These are phyloP conservation scores for Nasonia giraulti DNA, from an alignment of 1,140 invertebrate genomes.

Conservation along the genomic window DNA sequence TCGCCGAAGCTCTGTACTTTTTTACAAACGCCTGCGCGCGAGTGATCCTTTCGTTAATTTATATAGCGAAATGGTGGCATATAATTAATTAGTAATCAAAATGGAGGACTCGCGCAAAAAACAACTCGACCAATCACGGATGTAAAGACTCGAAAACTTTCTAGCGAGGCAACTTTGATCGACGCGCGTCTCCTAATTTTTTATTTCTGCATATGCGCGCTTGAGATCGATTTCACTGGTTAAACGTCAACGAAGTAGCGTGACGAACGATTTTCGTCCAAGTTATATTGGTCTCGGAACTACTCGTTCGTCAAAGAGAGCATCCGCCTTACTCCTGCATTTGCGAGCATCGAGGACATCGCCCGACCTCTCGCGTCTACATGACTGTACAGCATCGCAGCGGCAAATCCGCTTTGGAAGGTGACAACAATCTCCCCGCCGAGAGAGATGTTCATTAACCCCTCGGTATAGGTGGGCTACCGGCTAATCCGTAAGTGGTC, in stretches of 20 bases:
- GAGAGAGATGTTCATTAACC: constrained; percentile 45
- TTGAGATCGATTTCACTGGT: no score
- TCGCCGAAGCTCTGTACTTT: constrained; percentile 9
- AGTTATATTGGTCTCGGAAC: no score
- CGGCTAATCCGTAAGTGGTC: constrained; percentile 23
- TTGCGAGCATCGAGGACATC: background rate
- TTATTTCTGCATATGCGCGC: no score
- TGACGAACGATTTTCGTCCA: no score
- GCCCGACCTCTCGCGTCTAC: background rate
- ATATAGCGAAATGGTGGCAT: constrained; percentile 9
- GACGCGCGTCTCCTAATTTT: no score
- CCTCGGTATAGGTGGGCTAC: constrained; percentile 9
- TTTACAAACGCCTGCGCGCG: background rate
- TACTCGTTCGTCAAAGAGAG: no score
- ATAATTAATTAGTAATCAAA: constrained; percentile 51
- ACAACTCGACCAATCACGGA: background rate
- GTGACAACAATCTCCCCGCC: constrained; percentile 37
- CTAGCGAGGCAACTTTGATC: no score
- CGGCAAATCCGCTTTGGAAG: constrained; percentile 45
- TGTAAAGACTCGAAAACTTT: no score
- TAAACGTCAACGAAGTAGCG: no score
- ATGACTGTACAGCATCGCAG: background rate
- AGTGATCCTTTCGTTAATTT: constrained; percentile 35
- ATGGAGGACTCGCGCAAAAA: background rate
- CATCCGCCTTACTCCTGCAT: no score